Base-by-base conservation (phyloP, 2,888 invertebrate genomes). In the Oscheius onirici region DNA sequence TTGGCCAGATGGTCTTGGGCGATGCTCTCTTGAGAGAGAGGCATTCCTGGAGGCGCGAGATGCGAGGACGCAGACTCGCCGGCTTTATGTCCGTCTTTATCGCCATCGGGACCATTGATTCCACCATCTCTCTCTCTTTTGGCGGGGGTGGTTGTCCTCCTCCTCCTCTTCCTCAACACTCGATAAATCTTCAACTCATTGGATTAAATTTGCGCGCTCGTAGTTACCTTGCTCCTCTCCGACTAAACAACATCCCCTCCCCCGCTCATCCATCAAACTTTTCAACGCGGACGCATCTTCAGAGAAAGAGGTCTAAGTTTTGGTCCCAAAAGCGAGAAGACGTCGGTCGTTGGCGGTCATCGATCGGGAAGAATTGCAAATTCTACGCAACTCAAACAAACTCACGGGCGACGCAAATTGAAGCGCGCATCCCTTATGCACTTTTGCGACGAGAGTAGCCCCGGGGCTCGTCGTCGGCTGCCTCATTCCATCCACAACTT, bases 371-470 rank as follows among this genome's bases (percentile, higher is more conserved):
- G 46, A 63, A 63, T 63, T 63, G 63, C 49, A 49, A 63, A 63
- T 63, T 63, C 63, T 49, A 63, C 63, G 63, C 63, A 63, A 63
- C 63, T 63, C 63, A 63, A 63, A 63, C 63, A 63, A 63, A 63
- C 63, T 63, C 63, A 63, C 63, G 49, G 63, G 49, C 63, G 63
- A 17, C 63, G 63, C 63, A 63, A 63, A 63, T 63, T 63, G 63
- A 49, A 63, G 63, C 63, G 34, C 34, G 41, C 58, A 63, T 63
- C 63, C 63, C 63, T 63, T 63, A 63, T 63, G 63, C 63, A 63
- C 63, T 63, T 63, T 34, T 58, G 40, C 58, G 58, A 3, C 34
- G 34, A 34, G 34, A 34, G 34, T 34, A 34, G 34, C 34, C 58
- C 58, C 58, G 41, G 58, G 58, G 58, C 58, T 58, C 46, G 46